Evolutionary conservation across 2,888 invertebrate genomes (phyloP).

Genomic region (Caenorhabditis sinica): DNA sequence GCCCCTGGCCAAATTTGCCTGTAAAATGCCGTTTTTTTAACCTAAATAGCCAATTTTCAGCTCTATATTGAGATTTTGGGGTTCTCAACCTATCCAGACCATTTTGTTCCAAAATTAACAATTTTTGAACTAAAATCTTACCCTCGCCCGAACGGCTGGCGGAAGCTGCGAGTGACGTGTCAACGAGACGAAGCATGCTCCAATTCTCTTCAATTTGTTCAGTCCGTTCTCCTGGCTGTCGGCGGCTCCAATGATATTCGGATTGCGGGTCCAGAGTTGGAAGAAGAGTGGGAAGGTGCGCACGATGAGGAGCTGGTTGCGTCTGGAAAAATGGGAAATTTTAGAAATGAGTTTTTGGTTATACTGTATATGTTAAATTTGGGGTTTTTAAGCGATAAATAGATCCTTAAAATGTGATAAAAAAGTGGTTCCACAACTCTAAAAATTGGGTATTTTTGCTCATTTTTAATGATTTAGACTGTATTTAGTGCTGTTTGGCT

Average conservation of each 20-base stretch:
- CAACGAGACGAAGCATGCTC: conserved; percentile 38
- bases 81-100: too few relatives aligned
- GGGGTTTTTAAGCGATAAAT: not conserved
- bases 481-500: too few relatives aligned
- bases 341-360: not conserved
- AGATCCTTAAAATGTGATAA: too few relatives aligned
- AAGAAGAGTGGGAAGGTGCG: conserved; percentile 48
- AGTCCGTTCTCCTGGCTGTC: not conserved
- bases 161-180: conserved; percentile 40
- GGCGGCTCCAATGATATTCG: not conserved
- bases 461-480: too few relatives aligned
- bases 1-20: too few relatives aligned
- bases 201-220: conserved; percentile 36
- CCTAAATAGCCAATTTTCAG: too few relatives aligned
- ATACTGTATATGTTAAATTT: too few relatives aligned
- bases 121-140: not conserved
- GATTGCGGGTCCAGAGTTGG: conserved; percentile 24
- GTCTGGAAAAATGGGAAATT: conserved; percentile 7
- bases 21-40: too few relatives aligned
- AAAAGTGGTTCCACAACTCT: too few relatives aligned
- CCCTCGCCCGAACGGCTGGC: not conserved
- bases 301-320: conserved; percentile 37
- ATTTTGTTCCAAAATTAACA: too few relatives aligned
- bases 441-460: too few relatives aligned
- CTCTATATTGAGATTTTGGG: too few relatives aligned